Evolutionary conservation across 1,140 invertebrate species (phyloP).

Genomic region (Coptotermes formosanus): DNA sequence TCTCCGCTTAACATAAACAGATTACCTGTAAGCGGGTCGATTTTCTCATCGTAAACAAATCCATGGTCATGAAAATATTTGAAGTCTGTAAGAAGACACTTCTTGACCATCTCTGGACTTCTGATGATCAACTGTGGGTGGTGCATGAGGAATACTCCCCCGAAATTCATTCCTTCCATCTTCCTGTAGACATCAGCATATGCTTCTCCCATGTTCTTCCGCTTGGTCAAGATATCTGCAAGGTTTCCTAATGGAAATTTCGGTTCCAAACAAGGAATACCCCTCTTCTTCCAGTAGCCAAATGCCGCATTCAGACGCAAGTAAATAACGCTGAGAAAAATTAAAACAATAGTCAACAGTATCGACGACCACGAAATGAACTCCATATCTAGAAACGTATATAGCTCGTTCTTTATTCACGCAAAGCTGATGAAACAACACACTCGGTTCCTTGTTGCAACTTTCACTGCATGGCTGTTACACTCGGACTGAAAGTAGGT

Average conservation of each 20-base stretch:
- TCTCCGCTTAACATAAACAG: constrained; percentile 52
- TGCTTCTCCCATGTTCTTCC: constrained; percentile 37
- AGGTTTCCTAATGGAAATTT: constrained; percentile 52
- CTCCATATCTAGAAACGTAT: neutral
- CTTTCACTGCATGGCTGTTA: too few species aligned
- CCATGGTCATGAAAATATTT: constrained; percentile 50
- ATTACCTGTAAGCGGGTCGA: constrained; percentile 54
- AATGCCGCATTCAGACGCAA: constrained; percentile 41
- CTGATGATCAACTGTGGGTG: constrained; percentile 49
- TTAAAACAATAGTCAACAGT: neutral
- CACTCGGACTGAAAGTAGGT: too few species aligned
- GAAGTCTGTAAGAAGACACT: constrained; percentile 52
- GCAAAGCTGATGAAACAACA: too few species aligned
- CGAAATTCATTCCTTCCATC: neutral
- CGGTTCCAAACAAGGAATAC: constrained; percentile 44
- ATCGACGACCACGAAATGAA: neutral
- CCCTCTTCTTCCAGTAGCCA: constrained; percentile 44
- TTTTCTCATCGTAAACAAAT: constrained; percentile 48
- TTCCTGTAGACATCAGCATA: constrained; percentile 33
- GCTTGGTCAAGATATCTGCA: constrained; percentile 43
- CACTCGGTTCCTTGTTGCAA: too few species aligned
- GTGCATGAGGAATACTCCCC: constrained; percentile 41
- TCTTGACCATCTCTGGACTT: constrained; percentile 52
- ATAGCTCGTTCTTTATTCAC: too few species aligned
- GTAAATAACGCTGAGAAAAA: constrained; percentile 26